These are phyloP conservation scores for Cerceris rybyensis DNA, from an alignment of 2,888 invertebrate species.

Conservation along the genomic window DNA sequence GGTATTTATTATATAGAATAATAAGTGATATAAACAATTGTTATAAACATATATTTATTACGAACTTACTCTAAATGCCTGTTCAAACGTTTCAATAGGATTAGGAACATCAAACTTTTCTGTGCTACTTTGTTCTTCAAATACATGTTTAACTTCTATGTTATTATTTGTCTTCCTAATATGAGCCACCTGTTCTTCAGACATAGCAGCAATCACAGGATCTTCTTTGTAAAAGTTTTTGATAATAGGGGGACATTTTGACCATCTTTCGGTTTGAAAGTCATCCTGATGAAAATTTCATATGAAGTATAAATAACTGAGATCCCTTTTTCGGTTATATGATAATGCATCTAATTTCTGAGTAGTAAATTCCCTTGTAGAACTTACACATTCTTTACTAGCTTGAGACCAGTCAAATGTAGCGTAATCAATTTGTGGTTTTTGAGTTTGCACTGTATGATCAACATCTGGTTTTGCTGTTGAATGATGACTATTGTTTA, in stretches of 20 bases:
- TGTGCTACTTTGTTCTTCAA: conserved; percentile 83
- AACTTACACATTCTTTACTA: conserved; percentile 82
- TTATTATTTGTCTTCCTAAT: conserved; percentile 88
- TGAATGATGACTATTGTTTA: conserved; percentile 43
- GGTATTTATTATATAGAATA: conserved; percentile 5
- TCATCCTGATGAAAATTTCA: conserved; percentile 57
- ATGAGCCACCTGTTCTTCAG: conserved; percentile 84
- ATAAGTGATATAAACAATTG: background rate
- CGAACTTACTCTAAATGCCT: conserved; percentile 80
- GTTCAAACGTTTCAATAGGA: conserved; percentile 91
- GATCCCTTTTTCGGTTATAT: background rate
- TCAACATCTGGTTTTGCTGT: background rate
- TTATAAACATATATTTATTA: background rate
- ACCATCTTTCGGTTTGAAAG: conserved; percentile 84
- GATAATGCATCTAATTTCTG: too few relatives aligned
- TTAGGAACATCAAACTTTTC: conserved; percentile 85
- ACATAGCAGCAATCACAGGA: conserved; percentile 87
- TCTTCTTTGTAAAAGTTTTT: conserved; percentile 94
- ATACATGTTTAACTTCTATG: conserved; percentile 88
- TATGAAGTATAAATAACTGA: conserved; percentile 20
- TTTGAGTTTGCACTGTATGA: background rate
- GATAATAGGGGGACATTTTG: conserved; percentile 86
- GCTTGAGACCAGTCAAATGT: conserved; percentile 85
- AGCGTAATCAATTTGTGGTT: conserved; percentile 30
- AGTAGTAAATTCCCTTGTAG: background rate